Evolutionary conservation across 2,113 vertebrate species (phyloP), one percentile per base, ranked within the genome.

Genomic region (Colaptes auratus): DNA sequence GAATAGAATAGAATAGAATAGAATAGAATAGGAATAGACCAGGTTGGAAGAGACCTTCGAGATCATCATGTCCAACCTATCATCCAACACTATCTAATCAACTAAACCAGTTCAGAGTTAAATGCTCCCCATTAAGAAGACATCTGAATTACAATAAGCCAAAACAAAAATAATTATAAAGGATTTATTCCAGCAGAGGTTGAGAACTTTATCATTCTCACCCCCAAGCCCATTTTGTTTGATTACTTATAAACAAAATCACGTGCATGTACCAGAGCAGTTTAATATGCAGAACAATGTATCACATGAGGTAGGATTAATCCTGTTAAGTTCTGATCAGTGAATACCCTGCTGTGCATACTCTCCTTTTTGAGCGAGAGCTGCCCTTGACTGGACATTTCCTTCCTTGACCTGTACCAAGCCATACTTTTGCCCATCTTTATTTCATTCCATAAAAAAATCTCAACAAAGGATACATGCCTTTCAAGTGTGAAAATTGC

Each of bases 401-500:
- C 33, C 58, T 61, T 77, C 46, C 35, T 63, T 66, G 44, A 89
- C 15, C n/a, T 78, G 48, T 20, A 74, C 30, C 46, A 71, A 70
- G n/a, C 12, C n/a, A 39, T 39, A n/a, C 53, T 77, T 86, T 53
- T 28, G 30, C 25, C 17, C 10, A 58, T 69, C 31, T 70, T 50
- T 50, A 25, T 31, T 66, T 86, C 18, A 58, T 75, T 67, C 35
- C 65, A 53, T 35, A 28, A 83, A 58, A 30, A 74, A 50, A 74
- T 44, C 60, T 71, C 53, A 82, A 5, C 7, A 27, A 78, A 55
- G 58, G 21, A 91, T 67, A 46, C 30, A 83, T 23, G 61, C 44
- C n/a, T 92, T 78, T 90, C 44, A 83, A 91, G 76, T 36, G 65
- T 90, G 88, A 94, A 86, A 96, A 94, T 15, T 50, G 76, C 76